Evolutionary conservation across 2,888 invertebrate genomes (phyloP).

Genomic region (Drosophila birchii): DNA sequence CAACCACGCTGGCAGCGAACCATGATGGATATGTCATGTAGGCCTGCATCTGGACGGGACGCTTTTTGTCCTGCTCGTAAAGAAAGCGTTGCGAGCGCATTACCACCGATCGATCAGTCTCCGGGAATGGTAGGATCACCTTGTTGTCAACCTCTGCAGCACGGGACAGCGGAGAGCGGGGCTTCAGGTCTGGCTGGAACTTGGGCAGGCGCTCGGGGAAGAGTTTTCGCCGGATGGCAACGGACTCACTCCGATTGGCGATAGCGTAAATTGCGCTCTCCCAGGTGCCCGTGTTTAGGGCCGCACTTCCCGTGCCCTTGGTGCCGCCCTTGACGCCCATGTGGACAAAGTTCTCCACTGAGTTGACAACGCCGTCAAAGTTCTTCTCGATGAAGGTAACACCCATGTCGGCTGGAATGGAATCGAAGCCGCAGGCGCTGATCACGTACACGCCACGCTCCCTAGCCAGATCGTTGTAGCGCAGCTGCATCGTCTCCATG

Average conservation of each 20-base stretch:
- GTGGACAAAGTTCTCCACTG: conserved; percentile 90
- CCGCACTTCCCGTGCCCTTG: conserved; percentile 83
- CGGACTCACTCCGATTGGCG: conserved; percentile 88
- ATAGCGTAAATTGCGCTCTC: conserved; percentile 93
- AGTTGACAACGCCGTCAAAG: conserved; percentile 91
- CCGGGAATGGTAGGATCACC: conserved; percentile 92
- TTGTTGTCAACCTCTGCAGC: conserved; percentile 82
- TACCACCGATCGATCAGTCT: conserved; percentile 93
- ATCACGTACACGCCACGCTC: conserved; percentile 94
- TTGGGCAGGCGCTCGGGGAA: conserved; percentile 88
- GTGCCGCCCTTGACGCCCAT: conserved; percentile 77
- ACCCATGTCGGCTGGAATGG: conserved; percentile 95
- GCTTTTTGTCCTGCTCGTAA: conserved; percentile 88
- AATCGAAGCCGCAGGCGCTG: conserved; percentile 97
- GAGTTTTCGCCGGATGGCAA: conserved; percentile 88
- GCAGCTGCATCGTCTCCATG: conserved; percentile 93
- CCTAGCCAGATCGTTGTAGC: conserved; percentile 90
- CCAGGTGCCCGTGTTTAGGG: conserved; percentile 94
- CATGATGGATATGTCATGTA: conserved; percentile 89
- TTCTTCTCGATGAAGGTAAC: conserved; percentile 90
- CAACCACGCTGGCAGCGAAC: conserved; percentile 85
- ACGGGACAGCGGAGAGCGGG: conserved; percentile 86
- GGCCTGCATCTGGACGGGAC: conserved; percentile 92
- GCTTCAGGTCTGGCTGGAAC: conserved; percentile 87
- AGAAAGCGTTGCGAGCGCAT: conserved; percentile 92